These are phyloP conservation scores for Pollachius pollachius DNA, from an alignment of 2,113 vertebrate genomes.

Conservation along the genomic window DNA sequence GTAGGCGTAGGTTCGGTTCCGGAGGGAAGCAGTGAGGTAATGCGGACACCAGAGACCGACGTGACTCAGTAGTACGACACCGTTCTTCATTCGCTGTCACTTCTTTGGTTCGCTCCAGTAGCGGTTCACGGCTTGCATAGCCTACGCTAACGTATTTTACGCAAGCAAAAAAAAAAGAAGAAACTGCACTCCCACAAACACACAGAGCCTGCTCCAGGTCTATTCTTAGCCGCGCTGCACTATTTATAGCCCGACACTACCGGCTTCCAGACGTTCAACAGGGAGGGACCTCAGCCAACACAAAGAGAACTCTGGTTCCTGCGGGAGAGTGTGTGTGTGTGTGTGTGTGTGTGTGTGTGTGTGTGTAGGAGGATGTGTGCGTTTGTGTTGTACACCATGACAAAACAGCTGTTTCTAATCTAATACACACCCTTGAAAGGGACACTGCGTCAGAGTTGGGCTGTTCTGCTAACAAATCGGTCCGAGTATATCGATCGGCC, in stretches of 20 bases:
- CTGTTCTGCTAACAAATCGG: too few species aligned
- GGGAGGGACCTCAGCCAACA: slow-evolving; percentile 75
- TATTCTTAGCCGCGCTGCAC: slow-evolving; percentile 87
- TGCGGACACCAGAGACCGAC: too few species aligned
- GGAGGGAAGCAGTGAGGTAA: too few species aligned
- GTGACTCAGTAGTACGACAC: too few species aligned
- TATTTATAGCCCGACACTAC: slow-evolving; percentile 91
- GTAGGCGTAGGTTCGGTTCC: too few species aligned
- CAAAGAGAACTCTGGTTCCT: slow-evolving; percentile 73
- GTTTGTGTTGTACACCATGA: slow-evolving; percentile 33
- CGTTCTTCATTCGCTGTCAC: too few species aligned
- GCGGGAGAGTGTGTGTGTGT: slow-evolving; percentile 34
- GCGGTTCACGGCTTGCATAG: too few species aligned
- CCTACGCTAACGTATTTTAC: too few species aligned
- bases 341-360: too few species aligned
- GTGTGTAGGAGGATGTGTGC: background rate
- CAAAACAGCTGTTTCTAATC: slow-evolving; percentile 89
- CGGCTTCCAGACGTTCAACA: slow-evolving; percentile 91
- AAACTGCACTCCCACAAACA: slow-evolving; percentile 17
- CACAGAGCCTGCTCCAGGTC: slow-evolving; percentile 55
- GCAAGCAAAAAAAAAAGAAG: background rate
- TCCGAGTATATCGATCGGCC: background rate
- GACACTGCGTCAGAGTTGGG: slow-evolving; percentile 8
- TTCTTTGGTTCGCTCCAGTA: too few species aligned
- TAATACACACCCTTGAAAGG: slow-evolving; percentile 44